Evolutionary conservation across 2,113 vertebrate genomes (phyloP).

Genomic region (Sula dactylatra): DNA sequence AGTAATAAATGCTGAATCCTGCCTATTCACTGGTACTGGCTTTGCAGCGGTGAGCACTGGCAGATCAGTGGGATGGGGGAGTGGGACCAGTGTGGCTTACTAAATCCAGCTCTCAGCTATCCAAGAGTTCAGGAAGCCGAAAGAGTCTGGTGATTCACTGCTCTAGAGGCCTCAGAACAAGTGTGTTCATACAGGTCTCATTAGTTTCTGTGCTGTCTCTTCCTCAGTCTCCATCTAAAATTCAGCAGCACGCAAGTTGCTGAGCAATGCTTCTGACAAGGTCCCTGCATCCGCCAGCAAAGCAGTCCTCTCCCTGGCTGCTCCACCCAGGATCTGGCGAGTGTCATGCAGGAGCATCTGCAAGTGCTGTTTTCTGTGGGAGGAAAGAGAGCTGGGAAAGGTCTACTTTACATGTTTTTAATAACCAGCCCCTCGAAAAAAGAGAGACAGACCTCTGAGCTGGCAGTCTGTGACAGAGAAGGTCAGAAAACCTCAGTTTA

Average conservation of each 20-base stretch:
- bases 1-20: background rate
- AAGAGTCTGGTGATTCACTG: background rate
- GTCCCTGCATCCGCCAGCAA: background rate
- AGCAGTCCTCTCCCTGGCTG: background rate
- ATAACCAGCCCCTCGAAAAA: background rate
- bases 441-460: background rate
- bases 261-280: conserved; percentile 26
- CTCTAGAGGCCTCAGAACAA: background rate
- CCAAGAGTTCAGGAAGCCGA: background rate
- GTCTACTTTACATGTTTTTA: conserved; percentile 18
- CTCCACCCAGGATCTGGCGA: background rate
- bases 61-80: accelerated
- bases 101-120: background rate
- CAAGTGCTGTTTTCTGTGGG: background rate
- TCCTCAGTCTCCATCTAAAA: background rate
- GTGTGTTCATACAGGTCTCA: background rate
- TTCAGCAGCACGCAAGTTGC: background rate
- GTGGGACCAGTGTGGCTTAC: background rate
- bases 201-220: background rate
- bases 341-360: background rate
- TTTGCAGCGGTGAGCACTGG: background rate
- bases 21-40: background rate
- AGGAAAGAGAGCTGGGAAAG: background rate
- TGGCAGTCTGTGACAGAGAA: background rate
- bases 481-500: background rate